Evolutionary conservation across 2,113 vertebrate genomes (phyloP), one percentile per base, ranked within the genome.

Genomic region (Stictonetta naevosa): DNA sequence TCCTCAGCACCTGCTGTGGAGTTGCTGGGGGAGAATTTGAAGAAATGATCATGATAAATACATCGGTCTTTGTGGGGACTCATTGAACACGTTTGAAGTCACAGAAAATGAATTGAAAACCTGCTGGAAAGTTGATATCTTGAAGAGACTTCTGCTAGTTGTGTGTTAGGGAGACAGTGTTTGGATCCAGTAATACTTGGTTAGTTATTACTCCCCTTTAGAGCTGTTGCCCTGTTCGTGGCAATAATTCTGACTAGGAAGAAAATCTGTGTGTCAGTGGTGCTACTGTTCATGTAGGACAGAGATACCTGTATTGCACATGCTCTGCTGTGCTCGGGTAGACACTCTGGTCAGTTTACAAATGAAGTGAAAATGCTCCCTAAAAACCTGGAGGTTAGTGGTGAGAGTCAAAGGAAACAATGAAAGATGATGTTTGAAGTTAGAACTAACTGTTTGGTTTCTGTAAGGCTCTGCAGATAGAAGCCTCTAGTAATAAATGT

Each of bases 401-500:
- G 3, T 48, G 2, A 36, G 73, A 42, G 25, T 18, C 68, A 67
- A 73, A 56, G 50, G 48, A 72, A 79, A 44, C 58, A 42, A 3
- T 29, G 48, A 17, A 40, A 36, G 38, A 33, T 81, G 59, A 12
- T 21, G 74, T 13, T 1, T 81, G 64, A 77, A 56, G 38, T 15
- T 42, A 86, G 83, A 56, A 91, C 58, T 22, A 62, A 55, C 40
- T 80, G 52, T 25, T 81, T 40, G 13, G 28, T 46, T 67, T 14
- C 52, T 82, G 66, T 83, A 50, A 40, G 46, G 60, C 73, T 84
- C 42, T 96, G 90, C 93, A 91, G 82, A 82, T 84, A 33, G 87
- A 97, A 90, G 38, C 71, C 86, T 95, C 68, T 38, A 34, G 92
- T 92, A 86, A 82, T 87, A 95, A 90, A 85, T 82, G 92, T 93